These are phyloP conservation scores for Hymenochirus boettgeri DNA, from an alignment of 2,113 vertebrate genomes.

Conservation along the genomic window DNA sequence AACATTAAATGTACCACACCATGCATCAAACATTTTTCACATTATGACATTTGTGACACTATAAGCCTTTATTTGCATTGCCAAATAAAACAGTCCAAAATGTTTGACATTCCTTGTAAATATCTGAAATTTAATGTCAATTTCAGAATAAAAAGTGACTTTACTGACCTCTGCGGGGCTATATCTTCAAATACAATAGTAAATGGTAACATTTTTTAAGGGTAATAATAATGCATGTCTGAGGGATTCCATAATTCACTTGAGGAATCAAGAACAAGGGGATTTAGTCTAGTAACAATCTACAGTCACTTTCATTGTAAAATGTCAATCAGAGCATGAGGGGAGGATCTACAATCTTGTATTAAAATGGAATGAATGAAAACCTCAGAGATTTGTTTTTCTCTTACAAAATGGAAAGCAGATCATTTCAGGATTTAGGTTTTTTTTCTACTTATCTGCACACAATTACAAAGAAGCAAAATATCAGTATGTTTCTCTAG, in stretches of 20 bases:
- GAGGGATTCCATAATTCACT: background rate
- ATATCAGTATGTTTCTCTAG: too few species aligned
- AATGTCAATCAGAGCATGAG: background rate
- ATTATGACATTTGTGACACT: constrained; percentile 2
- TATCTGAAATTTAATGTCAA: background rate
- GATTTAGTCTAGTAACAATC: background rate
- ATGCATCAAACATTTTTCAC: background rate
- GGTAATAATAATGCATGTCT: background rate
- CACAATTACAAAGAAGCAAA: too few species aligned
- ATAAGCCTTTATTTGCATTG: background rate
- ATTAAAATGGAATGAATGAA: background rate
- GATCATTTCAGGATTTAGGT: too few species aligned
- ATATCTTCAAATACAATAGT: background rate
- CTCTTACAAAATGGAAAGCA: too few species aligned
- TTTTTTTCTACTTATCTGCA: too few species aligned
- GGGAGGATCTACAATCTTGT: background rate
- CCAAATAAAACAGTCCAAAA: constrained; percentile 2
- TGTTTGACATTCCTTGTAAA: constrained; percentile 12
- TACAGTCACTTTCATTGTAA: background rate
- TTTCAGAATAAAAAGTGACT: background rate
- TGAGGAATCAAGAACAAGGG: background rate
- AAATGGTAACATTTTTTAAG: background rate
- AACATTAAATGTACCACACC: too few species aligned
- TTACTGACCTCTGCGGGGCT: background rate
- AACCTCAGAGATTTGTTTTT: too few species aligned